Evolutionary conservation across 2,888 invertebrate genomes (phyloP).

Genomic region (Invenusta paracnida): DNA sequence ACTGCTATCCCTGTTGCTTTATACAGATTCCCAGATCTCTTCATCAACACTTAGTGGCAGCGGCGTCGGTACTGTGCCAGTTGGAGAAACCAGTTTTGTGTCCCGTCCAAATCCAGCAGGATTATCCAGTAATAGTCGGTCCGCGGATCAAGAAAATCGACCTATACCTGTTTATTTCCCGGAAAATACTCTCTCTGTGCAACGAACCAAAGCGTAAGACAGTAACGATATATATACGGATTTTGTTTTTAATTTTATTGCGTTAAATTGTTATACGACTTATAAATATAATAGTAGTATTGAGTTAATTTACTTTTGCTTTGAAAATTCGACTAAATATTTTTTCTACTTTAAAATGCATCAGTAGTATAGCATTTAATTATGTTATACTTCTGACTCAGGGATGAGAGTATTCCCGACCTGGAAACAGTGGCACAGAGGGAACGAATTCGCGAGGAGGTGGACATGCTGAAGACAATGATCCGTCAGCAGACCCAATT

Average conservation of each 20-base stretch:
- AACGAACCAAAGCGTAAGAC: background rate
- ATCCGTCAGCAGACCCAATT: constrained; percentile 46
- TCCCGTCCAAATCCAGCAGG: background rate
- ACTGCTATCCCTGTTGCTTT: no score
- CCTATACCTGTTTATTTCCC: background rate
- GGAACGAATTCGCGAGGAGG: background rate
- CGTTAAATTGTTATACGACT: no score
- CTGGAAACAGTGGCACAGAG: background rate
- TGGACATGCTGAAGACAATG: background rate
- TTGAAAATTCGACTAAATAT: no score
- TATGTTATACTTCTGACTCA: background rate
- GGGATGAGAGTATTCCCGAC: background rate
- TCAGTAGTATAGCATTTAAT: background rate
- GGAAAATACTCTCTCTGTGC: background rate
- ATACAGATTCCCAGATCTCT: no score
- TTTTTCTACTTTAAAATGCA: background rate
- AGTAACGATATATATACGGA: no score
- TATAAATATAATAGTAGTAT: no score
- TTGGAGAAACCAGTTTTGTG: background rate
- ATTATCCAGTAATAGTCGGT: background rate
- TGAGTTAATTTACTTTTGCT: no score
- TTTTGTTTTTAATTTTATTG: no score
- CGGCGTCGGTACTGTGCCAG: no score
- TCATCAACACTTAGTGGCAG: background rate
- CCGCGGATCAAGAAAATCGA: background rate